phyloP scores from a whole-genome alignment of 2,888 invertebrate species.

The Eristalis arbustorum region DNA sequence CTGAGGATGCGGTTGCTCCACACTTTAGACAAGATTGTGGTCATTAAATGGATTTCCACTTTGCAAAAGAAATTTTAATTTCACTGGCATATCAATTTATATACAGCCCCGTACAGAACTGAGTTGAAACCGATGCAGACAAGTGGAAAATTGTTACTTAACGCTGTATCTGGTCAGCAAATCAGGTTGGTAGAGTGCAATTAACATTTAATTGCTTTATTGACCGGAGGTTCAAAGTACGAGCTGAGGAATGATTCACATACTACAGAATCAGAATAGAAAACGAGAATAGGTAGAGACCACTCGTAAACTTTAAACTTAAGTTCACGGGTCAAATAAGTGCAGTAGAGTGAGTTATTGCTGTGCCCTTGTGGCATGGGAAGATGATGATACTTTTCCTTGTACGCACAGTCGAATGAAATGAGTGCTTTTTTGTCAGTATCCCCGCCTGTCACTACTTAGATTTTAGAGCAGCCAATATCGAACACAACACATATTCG shows the following conservation, averaged over 20 bases:
- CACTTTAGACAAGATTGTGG: neutral
- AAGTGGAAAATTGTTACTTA: neutral
- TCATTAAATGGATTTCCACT: conserved; percentile 38
- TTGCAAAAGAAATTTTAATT: neutral
- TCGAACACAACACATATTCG: no score
- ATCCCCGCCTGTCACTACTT: no score
- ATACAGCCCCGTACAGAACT: conserved; percentile 5
- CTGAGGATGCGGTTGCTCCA: neutral
- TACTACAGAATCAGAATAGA: no score
- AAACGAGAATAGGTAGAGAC: no score
- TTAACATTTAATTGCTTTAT: neutral
- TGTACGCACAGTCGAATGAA: no score
- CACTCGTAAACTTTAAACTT: no score
- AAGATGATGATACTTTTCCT: no score
- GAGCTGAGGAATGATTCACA: neutral
- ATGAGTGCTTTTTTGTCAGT: no score
- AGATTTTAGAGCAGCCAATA: no score
- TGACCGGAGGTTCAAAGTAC: conserved; percentile 2
- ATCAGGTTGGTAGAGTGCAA: neutral
- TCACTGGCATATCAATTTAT: neutral
- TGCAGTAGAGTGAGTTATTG: no score
- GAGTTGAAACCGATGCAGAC: neutral
- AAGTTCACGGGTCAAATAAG: no score
- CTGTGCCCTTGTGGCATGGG: no score
- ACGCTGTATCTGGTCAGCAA: neutral